Conservation (phyloP, 53 echinoderm and acorn worm genomes). For the Arbacia lixula region DNA sequence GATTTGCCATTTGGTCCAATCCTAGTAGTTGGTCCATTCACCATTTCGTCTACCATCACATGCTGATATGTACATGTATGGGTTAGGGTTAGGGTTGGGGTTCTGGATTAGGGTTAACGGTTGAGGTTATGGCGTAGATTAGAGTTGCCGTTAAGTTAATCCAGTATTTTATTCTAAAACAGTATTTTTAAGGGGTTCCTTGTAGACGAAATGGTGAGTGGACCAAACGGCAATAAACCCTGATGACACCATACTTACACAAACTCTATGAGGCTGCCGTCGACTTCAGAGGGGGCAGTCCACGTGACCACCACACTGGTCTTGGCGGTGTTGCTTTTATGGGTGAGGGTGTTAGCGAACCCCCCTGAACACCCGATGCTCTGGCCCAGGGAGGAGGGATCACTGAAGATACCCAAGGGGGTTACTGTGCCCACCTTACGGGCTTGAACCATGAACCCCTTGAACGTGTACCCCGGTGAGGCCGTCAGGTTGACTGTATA, state of each 20-base stretch:
- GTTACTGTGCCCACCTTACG: conserved; percentile 23
- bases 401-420: conserved; percentile 66
- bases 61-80: too few species aligned
- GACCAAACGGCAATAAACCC: background rate
- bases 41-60: too few species aligned
- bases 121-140: too few species aligned
- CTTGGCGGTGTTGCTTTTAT: conserved; percentile 2
- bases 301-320: conserved; percentile 8
- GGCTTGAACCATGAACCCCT: conserved; percentile 70
- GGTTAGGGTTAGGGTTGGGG: too few species aligned
- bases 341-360: conserved; percentile 43
- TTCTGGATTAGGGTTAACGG: too few species aligned
- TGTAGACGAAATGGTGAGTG: too few species aligned
- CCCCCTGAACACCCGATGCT: background rate
- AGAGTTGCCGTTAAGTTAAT: too few species aligned
- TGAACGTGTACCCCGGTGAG: conserved; percentile 13
- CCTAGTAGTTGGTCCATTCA: too few species aligned
- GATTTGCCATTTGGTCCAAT: too few species aligned
- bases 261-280: conserved; percentile 10
- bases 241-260: conserved; percentile 26
- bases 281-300: conserved; percentile 1
- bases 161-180: too few species aligned
- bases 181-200: too few species aligned
- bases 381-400: background rate
- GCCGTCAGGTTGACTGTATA: conserved; percentile 29